Conservation (phyloP, 2,797 vertebrate genomes). For the Myotis myotis region DNA sequence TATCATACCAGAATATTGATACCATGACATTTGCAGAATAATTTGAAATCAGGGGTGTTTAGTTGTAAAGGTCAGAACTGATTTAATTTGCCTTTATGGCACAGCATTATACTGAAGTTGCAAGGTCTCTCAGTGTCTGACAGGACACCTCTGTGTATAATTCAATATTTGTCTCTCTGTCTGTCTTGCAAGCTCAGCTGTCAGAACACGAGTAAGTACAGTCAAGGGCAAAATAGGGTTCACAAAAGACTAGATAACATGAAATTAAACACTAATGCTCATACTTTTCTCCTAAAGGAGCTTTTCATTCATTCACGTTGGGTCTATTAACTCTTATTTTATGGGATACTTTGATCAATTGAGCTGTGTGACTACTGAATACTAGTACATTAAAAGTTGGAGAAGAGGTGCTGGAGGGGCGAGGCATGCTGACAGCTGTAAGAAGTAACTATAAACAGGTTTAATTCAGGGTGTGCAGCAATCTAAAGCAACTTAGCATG, state of each 20-base stretch:
- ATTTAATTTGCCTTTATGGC: slow-evolving; percentile 2
- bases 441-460: neutral
- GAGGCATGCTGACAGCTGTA: neutral
- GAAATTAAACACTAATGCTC: neutral
- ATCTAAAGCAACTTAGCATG: neutral
- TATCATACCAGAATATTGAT: neutral
- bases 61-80: neutral
- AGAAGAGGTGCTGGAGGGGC: neutral
- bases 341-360: neutral
- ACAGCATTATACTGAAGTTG: neutral
- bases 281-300: neutral
- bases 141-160: neutral
- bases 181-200: neutral
- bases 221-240: neutral
- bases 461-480: neutral
- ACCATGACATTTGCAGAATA: neutral
- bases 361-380: neutral
- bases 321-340: neutral
- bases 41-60: slow-evolving; percentile 1
- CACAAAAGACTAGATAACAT: neutral
- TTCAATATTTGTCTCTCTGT: neutral
- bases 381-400: neutral
- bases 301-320: neutral
- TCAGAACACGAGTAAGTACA: neutral
- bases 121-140: neutral